Evolutionary conservation across 1,140 invertebrate genomes (phyloP).

Genomic region (Calephelis nemesis): DNA sequence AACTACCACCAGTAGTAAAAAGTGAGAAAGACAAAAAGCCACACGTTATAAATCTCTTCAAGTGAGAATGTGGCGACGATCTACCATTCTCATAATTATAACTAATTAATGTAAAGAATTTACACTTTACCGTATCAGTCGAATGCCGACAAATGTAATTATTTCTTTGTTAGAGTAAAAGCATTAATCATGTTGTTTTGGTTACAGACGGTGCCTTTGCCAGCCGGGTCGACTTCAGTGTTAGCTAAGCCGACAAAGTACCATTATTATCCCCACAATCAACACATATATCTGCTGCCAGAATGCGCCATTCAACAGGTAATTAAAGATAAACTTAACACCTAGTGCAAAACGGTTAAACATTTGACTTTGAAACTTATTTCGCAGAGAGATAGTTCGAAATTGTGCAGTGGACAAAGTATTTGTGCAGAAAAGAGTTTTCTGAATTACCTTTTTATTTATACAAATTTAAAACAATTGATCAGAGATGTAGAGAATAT

Average conservation of each 20-base stretch:
- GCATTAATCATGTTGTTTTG: conserved; percentile 47
- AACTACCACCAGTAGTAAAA: no score
- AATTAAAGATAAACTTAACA: conserved; percentile 37
- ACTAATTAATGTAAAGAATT: conserved; percentile 8
- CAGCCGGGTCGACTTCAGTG: conserved; percentile 84
- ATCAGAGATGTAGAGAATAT: no score
- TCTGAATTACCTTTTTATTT: not conserved
- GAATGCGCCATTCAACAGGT: conserved; percentile 96
- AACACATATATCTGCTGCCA: conserved; percentile 93
- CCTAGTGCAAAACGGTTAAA: not conserved
- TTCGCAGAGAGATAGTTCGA: not conserved
- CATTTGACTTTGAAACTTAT: not conserved
- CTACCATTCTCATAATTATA: conserved; percentile 1
- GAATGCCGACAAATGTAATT: not conserved
- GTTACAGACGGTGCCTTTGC: conserved; percentile 86
- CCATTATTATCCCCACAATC: conserved; percentile 96
- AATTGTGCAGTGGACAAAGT: not conserved
- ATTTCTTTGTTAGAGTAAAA: not conserved
- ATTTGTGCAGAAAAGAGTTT: not conserved
- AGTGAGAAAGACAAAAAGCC: no score
- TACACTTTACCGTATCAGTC: not conserved
- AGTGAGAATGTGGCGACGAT: conserved; percentile 1
- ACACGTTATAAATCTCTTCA: not conserved
- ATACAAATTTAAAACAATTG: conserved; percentile 7
- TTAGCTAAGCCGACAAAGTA: conserved; percentile 92